Conservation (phyloP, 2,888 invertebrate species). For the Bombylius discolor region DNA sequence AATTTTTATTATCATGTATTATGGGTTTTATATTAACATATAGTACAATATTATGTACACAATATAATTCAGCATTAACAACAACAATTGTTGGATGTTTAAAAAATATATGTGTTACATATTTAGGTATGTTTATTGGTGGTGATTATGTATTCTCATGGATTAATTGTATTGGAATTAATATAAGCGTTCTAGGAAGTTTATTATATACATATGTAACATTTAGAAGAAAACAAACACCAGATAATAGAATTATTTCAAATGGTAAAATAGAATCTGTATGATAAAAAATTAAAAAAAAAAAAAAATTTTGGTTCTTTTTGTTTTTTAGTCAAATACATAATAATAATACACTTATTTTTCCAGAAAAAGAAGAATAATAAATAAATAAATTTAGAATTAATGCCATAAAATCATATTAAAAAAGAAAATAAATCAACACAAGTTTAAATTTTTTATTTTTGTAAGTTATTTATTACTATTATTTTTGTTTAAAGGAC, state of each 20-base stretch:
- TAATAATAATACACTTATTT: no score
- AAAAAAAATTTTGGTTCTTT: no score
- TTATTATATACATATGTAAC: slow-evolving; percentile 78
- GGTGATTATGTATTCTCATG: slow-evolving; percentile 94
- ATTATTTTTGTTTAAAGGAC: no score
- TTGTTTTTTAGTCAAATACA: no score
- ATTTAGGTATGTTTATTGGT: slow-evolving; percentile 94
- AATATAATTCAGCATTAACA: slow-evolving; percentile 94
- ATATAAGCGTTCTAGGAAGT: slow-evolving; percentile 83
- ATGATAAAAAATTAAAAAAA: slow-evolving; percentile 13
- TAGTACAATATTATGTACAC: slow-evolving; percentile 89
- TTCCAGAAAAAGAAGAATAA: no score
- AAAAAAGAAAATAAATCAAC: no score
- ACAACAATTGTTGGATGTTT: slow-evolving; percentile 97
- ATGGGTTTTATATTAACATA: slow-evolving; percentile 96
- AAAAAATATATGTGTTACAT: slow-evolving; percentile 95
- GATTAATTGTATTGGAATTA: slow-evolving; percentile 91
- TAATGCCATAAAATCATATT: no score
- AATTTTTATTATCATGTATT: slow-evolving; percentile 80
- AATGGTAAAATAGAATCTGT: slow-evolving; percentile 19
- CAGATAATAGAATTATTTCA: slow-evolving; percentile 23
- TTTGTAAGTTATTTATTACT: no score
- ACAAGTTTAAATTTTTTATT: no score
- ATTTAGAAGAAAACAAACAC: slow-evolving; percentile 41
- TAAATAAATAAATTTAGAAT: no score